phyloP scores from a whole-genome alignment of 2,113 vertebrate species.

The Sinocyclocheilus rhinocerous region DNA sequence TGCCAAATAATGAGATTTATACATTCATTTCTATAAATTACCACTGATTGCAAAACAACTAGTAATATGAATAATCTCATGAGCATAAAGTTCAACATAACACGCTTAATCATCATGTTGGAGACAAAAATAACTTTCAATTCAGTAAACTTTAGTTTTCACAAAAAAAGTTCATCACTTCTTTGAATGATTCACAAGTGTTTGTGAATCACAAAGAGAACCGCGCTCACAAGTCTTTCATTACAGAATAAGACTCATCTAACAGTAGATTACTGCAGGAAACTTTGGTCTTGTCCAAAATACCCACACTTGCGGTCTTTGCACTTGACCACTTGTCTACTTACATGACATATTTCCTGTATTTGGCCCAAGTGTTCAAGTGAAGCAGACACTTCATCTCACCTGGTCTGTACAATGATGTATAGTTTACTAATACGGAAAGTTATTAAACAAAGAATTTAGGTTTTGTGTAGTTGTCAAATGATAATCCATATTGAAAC shows the following conservation, averaged over 20 bases:
- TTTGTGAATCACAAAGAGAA: neutral
- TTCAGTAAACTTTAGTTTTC: no score
- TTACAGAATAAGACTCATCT: neutral
- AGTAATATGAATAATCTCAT: no score
- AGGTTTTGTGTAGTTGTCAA: neutral
- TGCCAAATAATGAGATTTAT: neutral
- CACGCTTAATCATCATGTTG: neutral
- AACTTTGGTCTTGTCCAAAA: neutral
- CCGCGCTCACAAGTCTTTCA: neutral
- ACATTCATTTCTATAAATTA: neutral
- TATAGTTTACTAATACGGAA: neutral
- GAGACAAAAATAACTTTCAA: neutral
- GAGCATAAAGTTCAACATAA: neutral
- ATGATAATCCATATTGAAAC: neutral
- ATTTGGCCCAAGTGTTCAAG: no score
- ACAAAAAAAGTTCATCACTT: neutral
- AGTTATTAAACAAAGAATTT: neutral
- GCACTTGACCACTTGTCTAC: no score
- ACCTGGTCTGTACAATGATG: neutral
- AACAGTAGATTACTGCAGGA: neutral
- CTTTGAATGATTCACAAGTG: neutral
- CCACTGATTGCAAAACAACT: neutral
- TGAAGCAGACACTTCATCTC: neutral
- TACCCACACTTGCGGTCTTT: neutral
- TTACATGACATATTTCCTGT: no score